Evolutionary conservation across 2,113 vertebrate genomes (phyloP).

Genomic region (Daubentonia madagascariensis): DNA sequence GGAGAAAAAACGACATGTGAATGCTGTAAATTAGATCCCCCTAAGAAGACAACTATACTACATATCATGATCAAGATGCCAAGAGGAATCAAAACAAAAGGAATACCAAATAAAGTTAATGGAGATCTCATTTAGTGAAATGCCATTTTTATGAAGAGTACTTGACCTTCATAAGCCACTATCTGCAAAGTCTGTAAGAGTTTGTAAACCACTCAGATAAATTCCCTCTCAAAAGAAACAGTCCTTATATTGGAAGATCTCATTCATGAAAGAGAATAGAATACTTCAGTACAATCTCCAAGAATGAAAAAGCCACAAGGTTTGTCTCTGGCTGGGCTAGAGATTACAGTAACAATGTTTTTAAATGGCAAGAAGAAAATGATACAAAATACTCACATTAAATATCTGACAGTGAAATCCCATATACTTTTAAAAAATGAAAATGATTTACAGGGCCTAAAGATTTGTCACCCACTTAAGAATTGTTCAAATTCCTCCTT

Average conservation of each 20-base stretch:
- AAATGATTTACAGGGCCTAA: background rate
- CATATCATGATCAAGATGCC: background rate
- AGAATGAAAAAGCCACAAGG: background rate
- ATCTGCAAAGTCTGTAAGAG: background rate
- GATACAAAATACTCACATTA: background rate
- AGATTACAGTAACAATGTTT: background rate
- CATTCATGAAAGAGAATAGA: background rate
- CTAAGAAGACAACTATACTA: background rate
- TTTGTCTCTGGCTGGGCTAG: background rate
- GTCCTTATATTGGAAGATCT: background rate
- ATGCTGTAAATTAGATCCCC: background rate
- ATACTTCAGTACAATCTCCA: background rate
- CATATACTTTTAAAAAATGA: background rate
- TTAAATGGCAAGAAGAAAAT: constrained; percentile 7
- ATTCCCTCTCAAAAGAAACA: constrained; percentile 21
- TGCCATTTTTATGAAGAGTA: background rate
- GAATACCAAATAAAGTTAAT: background rate
- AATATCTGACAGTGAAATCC: background rate
- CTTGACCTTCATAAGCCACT: background rate
- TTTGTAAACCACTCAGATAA: constrained; percentile 26
- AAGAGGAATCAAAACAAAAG: background rate
- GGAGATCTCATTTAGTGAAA: background rate
- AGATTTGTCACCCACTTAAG: background rate
- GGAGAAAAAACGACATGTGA: background rate
- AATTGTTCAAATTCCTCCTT: background rate